These are phyloP conservation scores for Gymnothorax reevesii DNA, from an alignment of 2,797 vertebrate species.

Conservation along the genomic window DNA sequence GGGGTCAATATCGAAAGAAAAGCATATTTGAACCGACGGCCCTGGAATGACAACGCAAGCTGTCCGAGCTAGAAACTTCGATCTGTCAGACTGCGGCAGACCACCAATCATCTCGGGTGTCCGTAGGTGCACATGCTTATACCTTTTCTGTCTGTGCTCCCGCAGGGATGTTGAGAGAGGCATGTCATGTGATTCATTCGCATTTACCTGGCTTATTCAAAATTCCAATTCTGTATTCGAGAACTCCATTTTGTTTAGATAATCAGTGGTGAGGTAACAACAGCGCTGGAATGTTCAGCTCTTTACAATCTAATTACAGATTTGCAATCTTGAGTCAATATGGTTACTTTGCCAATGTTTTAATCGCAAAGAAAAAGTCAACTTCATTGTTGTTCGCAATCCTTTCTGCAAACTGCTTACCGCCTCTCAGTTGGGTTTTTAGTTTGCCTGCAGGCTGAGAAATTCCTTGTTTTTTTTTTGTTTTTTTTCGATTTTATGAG, in stretches of 20 bases:
- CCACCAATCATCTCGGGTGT: background rate
- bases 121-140: background rate
- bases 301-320: too few relatives aligned
- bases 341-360: slow-evolving; percentile 45
- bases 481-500: too few relatives aligned
- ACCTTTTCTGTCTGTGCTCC: background rate
- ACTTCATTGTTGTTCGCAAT: slow-evolving; percentile 63
- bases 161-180: slow-evolving; percentile 5
- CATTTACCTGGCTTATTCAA: too few relatives aligned
- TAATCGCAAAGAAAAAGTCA: slow-evolving; percentile 54
- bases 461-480: background rate
- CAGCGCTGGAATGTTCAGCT: too few relatives aligned
- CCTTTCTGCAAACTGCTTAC: slow-evolving; percentile 48
- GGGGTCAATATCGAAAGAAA: background rate
- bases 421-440: slow-evolving; percentile 41
- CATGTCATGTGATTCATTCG: background rate
- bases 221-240: too few relatives aligned
- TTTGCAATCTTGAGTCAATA: background rate
- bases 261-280: too few relatives aligned
- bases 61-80: background rate
- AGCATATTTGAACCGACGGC: background rate
- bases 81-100: background rate
- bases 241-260: too few relatives aligned
- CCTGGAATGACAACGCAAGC: background rate
- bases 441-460: background rate